A percentile compares a stretch with the other conserved stretches of the same genome.
Conservation (phyloP, 2,888 invertebrate species). For the Callyntrura sp. region DNA sequence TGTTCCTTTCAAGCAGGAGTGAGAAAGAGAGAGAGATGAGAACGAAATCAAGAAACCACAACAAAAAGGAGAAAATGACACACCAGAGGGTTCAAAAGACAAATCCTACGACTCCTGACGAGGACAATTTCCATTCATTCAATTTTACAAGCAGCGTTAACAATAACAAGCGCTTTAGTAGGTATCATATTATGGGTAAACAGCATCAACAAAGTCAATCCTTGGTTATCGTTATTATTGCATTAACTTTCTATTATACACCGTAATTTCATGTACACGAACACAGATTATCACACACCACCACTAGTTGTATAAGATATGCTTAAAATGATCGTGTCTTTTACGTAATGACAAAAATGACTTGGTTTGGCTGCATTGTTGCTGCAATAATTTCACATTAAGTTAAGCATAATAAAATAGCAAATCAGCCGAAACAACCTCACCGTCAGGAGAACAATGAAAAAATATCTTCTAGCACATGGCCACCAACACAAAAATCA, state of each 20-base stretch:
- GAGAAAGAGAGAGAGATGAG: conserved; percentile 5
- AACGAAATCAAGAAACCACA: conserved; percentile 51
- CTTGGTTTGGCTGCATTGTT: conserved; percentile 26
- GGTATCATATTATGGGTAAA: not conserved
- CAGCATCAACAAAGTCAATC: too few relatives aligned
- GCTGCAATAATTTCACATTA: conserved; percentile 61
- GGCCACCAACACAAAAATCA: conserved; percentile 11
- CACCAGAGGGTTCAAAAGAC: conserved; percentile 34
- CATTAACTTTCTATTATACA: not conserved
- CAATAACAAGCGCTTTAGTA: not conserved
- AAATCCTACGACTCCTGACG: conserved; percentile 20
- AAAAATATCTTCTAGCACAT: not conserved
- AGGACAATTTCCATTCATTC: conserved; percentile 57
- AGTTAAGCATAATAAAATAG: conserved; percentile 57
- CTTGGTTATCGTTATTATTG: not conserved
- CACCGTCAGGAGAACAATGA: conserved; percentile 7
- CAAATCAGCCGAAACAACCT: conserved; percentile 42
- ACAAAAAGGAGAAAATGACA: conserved; percentile 39
- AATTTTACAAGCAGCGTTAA: not conserved
- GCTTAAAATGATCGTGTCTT: conserved; percentile 25
- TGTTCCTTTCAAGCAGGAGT: not conserved
- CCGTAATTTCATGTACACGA: not conserved
- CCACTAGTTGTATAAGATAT: conserved; percentile 11
- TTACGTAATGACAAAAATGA: conserved; percentile 37
- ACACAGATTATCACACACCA: not conserved